Base-by-base conservation (phyloP, 1,140 invertebrate genomes). In the Heliconius eleuchia region DNA sequence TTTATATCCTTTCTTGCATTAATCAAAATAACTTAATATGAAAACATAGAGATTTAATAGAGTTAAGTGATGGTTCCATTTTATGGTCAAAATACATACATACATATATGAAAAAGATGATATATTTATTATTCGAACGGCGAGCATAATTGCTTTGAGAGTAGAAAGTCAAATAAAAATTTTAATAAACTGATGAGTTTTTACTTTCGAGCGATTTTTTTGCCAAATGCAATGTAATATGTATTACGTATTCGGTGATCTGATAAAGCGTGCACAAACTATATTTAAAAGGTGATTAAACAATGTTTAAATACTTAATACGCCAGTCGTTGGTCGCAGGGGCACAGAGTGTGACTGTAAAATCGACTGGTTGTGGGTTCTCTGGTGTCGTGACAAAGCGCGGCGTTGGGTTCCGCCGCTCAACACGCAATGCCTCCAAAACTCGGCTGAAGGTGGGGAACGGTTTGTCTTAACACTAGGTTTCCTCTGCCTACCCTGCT, bases 151-250 rank as follows among this genome's bases (percentile, higher is more conserved):
- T 27, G 74, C 37, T 78, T 18, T 19, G 60, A 60, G 60, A 74
- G 78, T 74, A 79, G 78, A 79, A 79, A 79, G 78, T 75, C n/a
- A 5, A 30, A 70, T 79, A 71, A 55, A 27, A 70, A 71, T 71
- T 75, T 74, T 79, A 79, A 73, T 74, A 75, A 75, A 74, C 60
- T 66, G 70, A 74, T 71, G 57, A 52, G 37, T 52, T 57, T 73
- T 60, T 72, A 79, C 73, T 74, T 79, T 79, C 77, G n/a, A 66
- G 55, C 42, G 23, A 74, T 79, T 74, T 52, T 37, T 34, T 42
- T 11, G 42, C 71, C 18, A 71, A 30, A 27, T 57, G 19, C 34
- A 39, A 18, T 75, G 39, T 39, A 60, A 18, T 46, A 37, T 37
- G 0, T 37, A 23, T 75, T 39, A 37, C 50, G 7, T 74, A 27